A percentile compares a stretch with the other conserved stretches of the same genome.
Conservation (phyloP, 2,888 invertebrate species). For the Phaonia tiefii region DNA sequence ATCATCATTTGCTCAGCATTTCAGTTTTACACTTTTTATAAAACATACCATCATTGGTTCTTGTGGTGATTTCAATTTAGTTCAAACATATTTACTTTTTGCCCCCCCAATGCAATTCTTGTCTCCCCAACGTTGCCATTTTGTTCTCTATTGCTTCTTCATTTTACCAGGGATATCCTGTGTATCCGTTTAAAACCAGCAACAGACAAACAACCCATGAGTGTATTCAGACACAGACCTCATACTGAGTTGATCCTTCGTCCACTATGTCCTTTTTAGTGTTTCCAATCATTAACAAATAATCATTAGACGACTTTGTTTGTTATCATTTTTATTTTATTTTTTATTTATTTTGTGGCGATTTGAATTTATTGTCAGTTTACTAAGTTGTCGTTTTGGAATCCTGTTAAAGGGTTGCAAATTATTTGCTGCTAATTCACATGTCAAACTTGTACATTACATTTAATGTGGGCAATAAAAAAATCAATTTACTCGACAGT, state of each 20-base stretch:
- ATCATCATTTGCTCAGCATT: background rate
- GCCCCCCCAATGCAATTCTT: background rate
- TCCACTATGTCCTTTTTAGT: background rate
- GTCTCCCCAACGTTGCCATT: background rate
- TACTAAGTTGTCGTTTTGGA: slow-evolving; percentile 1
- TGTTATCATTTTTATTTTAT: slow-evolving; percentile 3
- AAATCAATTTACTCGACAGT: slow-evolving; percentile 11
- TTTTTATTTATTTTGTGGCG: slow-evolving; percentile 36
- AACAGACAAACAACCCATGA: slow-evolving; percentile 23
- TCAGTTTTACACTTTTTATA: background rate
- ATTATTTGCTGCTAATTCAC: slow-evolving; percentile 46
- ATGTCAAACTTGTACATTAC: slow-evolving; percentile 50
- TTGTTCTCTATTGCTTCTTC: background rate
- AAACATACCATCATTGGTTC: slow-evolving; percentile 55
- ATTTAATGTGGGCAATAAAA: slow-evolving; percentile 48
- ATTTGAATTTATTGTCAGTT: slow-evolving; percentile 60
- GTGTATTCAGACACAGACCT: slow-evolving; percentile 20
- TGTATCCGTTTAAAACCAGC: slow-evolving; percentile 7
- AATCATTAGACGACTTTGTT: slow-evolving; percentile 56
- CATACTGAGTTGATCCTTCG: background rate
- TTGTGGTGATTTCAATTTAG: slow-evolving; percentile 61
- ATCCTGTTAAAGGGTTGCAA: slow-evolving; percentile 30
- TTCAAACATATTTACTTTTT: slow-evolving; percentile 20
- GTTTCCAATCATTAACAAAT: slow-evolving; percentile 51
- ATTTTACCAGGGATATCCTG: background rate